Conservation (phyloP, 2,113 vertebrate species). For the Amblyornis subalaris region DNA sequence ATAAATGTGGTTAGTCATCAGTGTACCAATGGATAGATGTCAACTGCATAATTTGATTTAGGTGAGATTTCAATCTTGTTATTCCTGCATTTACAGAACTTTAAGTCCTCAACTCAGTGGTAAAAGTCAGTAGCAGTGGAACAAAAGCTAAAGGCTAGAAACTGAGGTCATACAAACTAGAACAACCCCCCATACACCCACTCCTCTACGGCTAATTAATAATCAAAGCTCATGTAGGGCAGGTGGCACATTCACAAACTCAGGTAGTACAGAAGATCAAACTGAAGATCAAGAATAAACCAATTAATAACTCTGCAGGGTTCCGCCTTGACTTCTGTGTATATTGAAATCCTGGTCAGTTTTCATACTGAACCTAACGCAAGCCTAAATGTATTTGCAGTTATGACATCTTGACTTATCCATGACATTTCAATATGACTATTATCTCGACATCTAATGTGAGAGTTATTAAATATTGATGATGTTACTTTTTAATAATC, state of each 20-base stretch:
- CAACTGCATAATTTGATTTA: not conserved
- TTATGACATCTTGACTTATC: not conserved
- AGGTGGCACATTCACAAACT: not conserved
- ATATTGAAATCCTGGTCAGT: not conserved
- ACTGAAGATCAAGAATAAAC: not conserved
- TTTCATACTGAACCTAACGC: not conserved
- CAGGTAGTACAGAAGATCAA: not conserved
- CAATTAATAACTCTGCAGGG: not conserved
- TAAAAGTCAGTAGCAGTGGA: not conserved
- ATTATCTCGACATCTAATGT: not conserved
- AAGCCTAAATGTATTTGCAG: not conserved
- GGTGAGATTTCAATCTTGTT: not conserved
- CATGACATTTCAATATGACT: not conserved
- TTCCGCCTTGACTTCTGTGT: not conserved
- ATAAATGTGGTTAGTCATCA: not conserved
- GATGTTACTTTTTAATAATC: not conserved
- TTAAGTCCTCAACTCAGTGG: accelerated
- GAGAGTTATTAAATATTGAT: not conserved
- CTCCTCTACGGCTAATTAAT: not conserved
- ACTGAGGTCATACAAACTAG: not conserved
- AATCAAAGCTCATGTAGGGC: not conserved
- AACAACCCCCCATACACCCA: not conserved
- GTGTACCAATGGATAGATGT: not conserved
- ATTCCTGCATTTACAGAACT: not conserved
- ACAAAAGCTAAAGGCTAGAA: not conserved